These are phyloP conservation scores for Drosophila nr. perissopoda DNA, from an alignment of 2,888 invertebrate genomes.

Conservation along the genomic window DNA sequence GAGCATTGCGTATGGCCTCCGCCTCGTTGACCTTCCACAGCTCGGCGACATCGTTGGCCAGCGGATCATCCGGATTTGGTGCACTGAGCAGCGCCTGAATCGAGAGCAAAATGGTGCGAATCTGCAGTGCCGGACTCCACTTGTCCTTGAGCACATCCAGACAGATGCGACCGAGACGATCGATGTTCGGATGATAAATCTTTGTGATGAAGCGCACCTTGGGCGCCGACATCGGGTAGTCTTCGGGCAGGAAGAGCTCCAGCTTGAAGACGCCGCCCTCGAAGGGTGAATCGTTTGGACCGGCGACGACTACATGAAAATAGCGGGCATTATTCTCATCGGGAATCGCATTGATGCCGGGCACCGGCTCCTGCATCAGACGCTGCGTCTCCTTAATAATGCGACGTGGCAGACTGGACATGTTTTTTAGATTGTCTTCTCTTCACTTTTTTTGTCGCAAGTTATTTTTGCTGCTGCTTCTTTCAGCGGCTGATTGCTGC, in stretches of 20 bases:
- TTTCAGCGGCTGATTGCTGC: slow-evolving; percentile 15
- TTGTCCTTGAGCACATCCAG: slow-evolving; percentile 98
- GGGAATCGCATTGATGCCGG: slow-evolving; percentile 97
- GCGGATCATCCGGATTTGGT: slow-evolving; percentile 98
- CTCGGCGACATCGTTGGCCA: slow-evolving; percentile 98
- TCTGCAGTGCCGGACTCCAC: slow-evolving; percentile 99
- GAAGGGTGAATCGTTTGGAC: slow-evolving; percentile 97
- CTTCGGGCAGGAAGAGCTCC: slow-evolving; percentile 98
- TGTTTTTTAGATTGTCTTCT: slow-evolving; percentile 87
- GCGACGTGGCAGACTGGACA: slow-evolving; percentile 85
- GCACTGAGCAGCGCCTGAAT: slow-evolving; percentile 98
- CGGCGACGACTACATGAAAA: slow-evolving; percentile 97
- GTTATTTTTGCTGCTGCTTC: slow-evolving; percentile 21
- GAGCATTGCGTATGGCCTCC: slow-evolving; percentile 96
- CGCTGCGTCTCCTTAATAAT: slow-evolving; percentile 98
- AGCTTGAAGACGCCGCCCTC: slow-evolving; percentile 98
- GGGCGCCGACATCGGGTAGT: slow-evolving; percentile 99
- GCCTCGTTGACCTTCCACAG: slow-evolving; percentile 99
- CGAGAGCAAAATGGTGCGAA: slow-evolving; percentile 97
- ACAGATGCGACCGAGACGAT: slow-evolving; percentile 98
- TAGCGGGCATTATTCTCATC: slow-evolving; percentile 97
- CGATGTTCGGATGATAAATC: slow-evolving; percentile 99
- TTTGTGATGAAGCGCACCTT: slow-evolving; percentile 99
- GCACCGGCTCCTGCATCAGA: slow-evolving; percentile 90
- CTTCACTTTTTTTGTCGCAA: slow-evolving; percentile 4